Percentiles rank a stretch among this genome's conserved stretches.
These are phyloP conservation scores for Andrena chrysosceles DNA, from an alignment of 2,888 invertebrate species.

Conservation along the genomic window DNA sequence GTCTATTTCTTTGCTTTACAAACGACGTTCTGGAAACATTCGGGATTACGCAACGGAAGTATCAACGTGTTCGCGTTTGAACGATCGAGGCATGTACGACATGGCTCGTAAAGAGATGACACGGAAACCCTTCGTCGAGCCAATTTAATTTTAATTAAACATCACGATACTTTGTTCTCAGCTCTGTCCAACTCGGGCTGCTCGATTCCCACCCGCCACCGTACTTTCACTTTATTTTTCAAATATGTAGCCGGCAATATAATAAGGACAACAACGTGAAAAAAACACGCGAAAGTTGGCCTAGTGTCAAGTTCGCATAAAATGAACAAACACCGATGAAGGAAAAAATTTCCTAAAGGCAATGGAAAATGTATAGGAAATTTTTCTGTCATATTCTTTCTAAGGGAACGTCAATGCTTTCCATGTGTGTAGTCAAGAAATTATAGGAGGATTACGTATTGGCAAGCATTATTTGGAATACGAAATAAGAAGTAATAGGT, in stretches of 20 bases:
- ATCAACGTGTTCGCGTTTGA: constrained; percentile 14
- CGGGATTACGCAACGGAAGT: constrained; percentile 22
- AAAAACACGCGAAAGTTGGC: neutral
- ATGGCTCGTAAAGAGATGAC: constrained; percentile 8
- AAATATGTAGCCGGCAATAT: neutral
- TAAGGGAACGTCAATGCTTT: no score
- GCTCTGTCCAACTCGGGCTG: neutral
- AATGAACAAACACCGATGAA: neutral
- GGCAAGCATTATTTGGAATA: no score
- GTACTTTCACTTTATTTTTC: neutral
- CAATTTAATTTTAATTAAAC: constrained; percentile 48
- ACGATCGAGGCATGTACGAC: neutral
- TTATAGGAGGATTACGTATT: no score
- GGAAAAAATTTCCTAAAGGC: neutral
- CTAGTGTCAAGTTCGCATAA: neutral
- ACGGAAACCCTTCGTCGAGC: constrained; percentile 38
- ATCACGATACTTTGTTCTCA: neutral
- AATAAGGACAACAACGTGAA: neutral
- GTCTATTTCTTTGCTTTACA: neutral
- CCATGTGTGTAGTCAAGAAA: no score
- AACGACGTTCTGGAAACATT: constrained; percentile 12
- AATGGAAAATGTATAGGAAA: no score
- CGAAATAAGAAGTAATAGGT: no score
- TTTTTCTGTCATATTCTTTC: no score
- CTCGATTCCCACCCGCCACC: neutral